Conservation (phyloP, 2,888 invertebrate genomes). For the Andrena haemorrhoa region DNA sequence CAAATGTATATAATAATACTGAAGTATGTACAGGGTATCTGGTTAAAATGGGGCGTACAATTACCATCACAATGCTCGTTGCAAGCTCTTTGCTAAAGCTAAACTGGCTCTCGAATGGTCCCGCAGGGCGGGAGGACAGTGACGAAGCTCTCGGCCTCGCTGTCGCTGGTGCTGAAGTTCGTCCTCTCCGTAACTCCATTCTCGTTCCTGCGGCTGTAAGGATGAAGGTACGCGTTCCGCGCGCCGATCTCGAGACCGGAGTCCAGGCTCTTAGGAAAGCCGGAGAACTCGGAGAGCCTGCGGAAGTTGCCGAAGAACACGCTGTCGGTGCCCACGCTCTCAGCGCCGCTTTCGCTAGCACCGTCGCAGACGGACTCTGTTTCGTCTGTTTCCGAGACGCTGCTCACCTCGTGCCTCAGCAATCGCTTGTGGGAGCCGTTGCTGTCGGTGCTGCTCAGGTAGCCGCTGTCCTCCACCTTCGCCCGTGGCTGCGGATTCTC, state of each 20-base stretch:
- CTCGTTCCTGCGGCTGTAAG: conserved; percentile 57
- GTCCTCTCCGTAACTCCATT: conserved; percentile 66
- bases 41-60: neutral
- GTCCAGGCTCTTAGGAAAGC: conserved; percentile 77
- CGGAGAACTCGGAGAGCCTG: conserved; percentile 82
- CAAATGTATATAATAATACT: conserved; percentile 37
- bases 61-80: conserved; percentile 31
- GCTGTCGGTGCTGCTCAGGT: conserved; percentile 94
- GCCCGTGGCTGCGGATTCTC: conserved; percentile 20
- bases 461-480: conserved; percentile 89
- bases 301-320: conserved; percentile 93
- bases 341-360: conserved; percentile 94
- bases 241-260: conserved; percentile 75
- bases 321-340: conserved; percentile 94
- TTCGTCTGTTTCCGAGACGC: conserved; percentile 92
- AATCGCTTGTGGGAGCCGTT: conserved; percentile 82
- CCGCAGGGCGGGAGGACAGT: conserved; percentile 83
- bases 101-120: conserved; percentile 23
- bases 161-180: conserved; percentile 84
- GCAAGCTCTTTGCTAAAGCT: neutral
- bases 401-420: conserved; percentile 83
- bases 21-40: conserved; percentile 9
- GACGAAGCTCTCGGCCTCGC: conserved; percentile 85
- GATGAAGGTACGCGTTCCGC: conserved; percentile 66
- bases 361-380: conserved; percentile 93